Evolutionary conservation across 2,797 vertebrate species (phyloP).

Genomic region (Anguilla anguilla): DNA sequence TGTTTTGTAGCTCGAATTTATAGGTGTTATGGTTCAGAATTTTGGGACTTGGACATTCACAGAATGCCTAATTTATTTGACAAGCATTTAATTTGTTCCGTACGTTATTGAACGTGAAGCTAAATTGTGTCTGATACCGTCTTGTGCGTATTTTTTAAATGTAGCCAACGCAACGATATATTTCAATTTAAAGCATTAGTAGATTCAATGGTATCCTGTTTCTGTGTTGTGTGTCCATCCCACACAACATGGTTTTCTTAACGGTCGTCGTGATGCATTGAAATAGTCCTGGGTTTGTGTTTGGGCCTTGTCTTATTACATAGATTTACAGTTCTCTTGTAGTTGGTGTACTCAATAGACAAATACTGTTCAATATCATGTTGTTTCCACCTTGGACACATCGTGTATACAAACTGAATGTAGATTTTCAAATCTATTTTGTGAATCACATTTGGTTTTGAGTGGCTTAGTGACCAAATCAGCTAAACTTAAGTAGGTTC

Average conservation of each 20-base stretch:
- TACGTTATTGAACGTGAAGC: not conserved
- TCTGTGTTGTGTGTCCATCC: not conserved
- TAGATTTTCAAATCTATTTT: not conserved
- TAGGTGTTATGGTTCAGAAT: not conserved
- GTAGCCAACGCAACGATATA: not conserved
- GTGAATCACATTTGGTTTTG: not conserved
- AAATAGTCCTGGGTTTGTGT: not conserved
- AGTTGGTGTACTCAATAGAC: not conserved
- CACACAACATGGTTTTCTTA: not conserved
- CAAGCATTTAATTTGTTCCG: not conserved
- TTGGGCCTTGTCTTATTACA: not conserved
- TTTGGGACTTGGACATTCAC: not conserved
- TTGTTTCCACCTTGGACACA: not conserved
- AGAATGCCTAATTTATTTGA: not conserved
- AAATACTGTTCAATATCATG: not conserved
- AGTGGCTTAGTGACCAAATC: not conserved
- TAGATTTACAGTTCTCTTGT: not conserved
- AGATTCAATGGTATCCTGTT: not conserved
- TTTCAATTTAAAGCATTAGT: not conserved
- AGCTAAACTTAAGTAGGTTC: not conserved
- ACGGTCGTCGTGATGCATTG: not conserved
- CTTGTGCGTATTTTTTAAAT: not conserved
- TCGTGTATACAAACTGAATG: not conserved
- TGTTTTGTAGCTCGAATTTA: conserved; percentile 2
- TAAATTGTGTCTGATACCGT: not conserved